Evolutionary conservation across 1,140 invertebrate genomes (phyloP).

Genomic region (Neodiprion pinetum): DNA sequence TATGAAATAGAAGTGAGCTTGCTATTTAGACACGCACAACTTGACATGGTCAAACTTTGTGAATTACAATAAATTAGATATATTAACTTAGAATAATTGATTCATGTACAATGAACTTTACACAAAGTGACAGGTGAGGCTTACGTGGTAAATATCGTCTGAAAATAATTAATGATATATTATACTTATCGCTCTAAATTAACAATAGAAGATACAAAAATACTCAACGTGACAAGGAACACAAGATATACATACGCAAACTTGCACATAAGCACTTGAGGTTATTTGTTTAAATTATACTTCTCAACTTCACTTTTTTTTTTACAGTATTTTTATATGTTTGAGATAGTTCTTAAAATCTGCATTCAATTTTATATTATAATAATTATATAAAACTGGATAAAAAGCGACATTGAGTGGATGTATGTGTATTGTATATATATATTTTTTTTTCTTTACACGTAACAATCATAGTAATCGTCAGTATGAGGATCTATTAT

Average conservation of each 20-base stretch:
- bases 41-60: constrained; percentile 5
- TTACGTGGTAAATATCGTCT: constrained; percentile 5
- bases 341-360: neutral
- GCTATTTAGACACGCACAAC: neutral
- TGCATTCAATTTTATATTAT: neutral
- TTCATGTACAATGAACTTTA: neutral
- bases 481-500: neutral
- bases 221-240: constrained; percentile 4
- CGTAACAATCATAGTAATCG: neutral
- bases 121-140: neutral
- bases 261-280: neutral
- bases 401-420: constrained; percentile 2
- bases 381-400: neutral
- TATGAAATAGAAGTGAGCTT: neutral
- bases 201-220: constrained; percentile 8
- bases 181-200: neutral
- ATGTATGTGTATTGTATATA: neutral
- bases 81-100: neutral
- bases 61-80: constrained; percentile 6
- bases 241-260: neutral
- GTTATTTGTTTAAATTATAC: neutral
- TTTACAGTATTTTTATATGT: neutral
- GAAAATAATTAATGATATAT: constrained; percentile 6
- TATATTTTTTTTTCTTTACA: neutral
- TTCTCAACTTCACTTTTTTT: neutral